phyloP scores from a whole-genome alignment of 2,888 invertebrate species.

The Dascillus cervinus region DNA sequence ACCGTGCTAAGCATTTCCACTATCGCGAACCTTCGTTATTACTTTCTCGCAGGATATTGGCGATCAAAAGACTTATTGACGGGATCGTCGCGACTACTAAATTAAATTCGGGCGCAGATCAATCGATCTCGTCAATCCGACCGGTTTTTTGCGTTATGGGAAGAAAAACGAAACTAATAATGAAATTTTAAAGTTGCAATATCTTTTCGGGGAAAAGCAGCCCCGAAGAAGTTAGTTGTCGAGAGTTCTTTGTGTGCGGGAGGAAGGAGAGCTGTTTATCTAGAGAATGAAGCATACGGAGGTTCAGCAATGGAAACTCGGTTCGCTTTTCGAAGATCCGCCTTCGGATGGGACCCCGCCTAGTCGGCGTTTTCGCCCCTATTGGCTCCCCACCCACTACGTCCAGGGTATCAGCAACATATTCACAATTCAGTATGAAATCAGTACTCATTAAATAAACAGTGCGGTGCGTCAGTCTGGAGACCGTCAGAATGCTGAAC shows the following conservation, averaged over 20 bases:
- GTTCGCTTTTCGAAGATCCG: conserved; percentile 22
- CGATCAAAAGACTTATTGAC: conserved; percentile 28
- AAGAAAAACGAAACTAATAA: too few relatives aligned
- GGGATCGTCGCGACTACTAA: conserved; percentile 25
- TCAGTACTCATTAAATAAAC: conserved; percentile 48
- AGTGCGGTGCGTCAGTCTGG: conserved; percentile 40
- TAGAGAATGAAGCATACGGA: too few relatives aligned
- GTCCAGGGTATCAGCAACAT: conserved; percentile 38
- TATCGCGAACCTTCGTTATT: conserved; percentile 10
- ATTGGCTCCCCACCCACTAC: conserved; percentile 37
- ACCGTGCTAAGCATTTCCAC: conserved; percentile 3
- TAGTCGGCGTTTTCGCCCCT: conserved; percentile 28
- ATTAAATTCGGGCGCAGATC: too few relatives aligned
- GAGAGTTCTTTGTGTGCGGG: too few relatives aligned
- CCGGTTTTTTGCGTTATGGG: too few relatives aligned
- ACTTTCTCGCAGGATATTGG: conserved; percentile 28
- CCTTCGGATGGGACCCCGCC: conserved; percentile 29
- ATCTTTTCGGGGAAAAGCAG: too few relatives aligned
- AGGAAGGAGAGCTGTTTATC: too few relatives aligned
- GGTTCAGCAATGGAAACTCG: conserved; percentile 20
- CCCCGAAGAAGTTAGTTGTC: too few relatives aligned
- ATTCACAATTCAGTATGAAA: conserved; percentile 46
- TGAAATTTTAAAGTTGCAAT: too few relatives aligned
- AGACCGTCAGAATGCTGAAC: conserved; percentile 38
- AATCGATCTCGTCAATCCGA: too few relatives aligned